Evolutionary conservation across 2,888 invertebrate genomes (phyloP), one percentile per base, ranked within the genome.

Genomic region (Xestobium rufovillosum): DNA sequence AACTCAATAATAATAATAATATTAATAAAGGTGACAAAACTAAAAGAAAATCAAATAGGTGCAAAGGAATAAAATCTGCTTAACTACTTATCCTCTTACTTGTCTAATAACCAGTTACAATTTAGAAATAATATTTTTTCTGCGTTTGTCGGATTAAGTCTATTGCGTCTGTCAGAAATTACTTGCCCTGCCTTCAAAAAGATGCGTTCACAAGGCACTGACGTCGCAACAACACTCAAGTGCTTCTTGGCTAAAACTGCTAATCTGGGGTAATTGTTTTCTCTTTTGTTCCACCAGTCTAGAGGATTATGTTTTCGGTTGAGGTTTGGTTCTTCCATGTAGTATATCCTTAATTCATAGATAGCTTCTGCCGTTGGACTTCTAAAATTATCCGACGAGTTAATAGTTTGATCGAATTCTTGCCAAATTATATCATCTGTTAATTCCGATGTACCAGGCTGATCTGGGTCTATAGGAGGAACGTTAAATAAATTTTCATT

Each of bases 181-280:
- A 45, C 38, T 14, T 47, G 39, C 13, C 51, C 52, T 3, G 48
- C 42, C 36, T 52, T 51, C 8, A 52, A 53, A 35, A 54, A 51
- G 25, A 51, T 38, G 29, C 50, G 45, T 36, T 51, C 54, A 27
- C 46, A 49, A 2, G 53, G 51, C n/a, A 52, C 53, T 3, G 54
- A 56, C 13, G 53, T 53, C 3, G 50, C 51, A 28, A 45, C 27
- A 16, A 44, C 38, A 31, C 31, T 13, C 34, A 38, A 34, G 29
- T 38, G 23, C 29, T 29, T 38, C 14, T 34, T 15, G 11, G 25
- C 34, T 19, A 38, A 34, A 15, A 19, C 3, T 2, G 34, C 9
- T n/a, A 38, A n/a, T 9, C 19, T 10, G 3, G 34, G 34, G 12
- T 38, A 38, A 2, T 34, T 11, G 10, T 28, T 4, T 19, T 11